Base-by-base conservation (phyloP, 1,140 invertebrate genomes). In the Drosophila miranda region DNA sequence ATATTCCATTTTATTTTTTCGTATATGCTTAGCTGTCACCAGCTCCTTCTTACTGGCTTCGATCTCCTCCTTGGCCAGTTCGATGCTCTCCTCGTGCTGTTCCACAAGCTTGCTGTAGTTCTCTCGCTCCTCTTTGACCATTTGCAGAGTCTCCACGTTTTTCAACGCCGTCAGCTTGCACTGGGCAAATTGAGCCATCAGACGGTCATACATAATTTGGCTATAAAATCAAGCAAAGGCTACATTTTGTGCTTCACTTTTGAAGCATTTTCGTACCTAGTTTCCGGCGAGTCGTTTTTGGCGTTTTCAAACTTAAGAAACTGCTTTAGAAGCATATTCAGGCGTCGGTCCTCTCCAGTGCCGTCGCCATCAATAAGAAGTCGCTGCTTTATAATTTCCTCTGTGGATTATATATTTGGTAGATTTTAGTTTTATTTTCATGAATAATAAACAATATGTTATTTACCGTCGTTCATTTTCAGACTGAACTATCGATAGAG, bases 301-400 rank as follows among this genome's bases (percentile, higher is more conserved):
- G 94, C 92, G 78, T 94, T 95, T 62, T 94, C 95, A 97, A 97
- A 99, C 91, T 97, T 97, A 16, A 97, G 94, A 68, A 98, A 96
- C 11, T 95, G 95, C 92, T 97, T 98, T 14, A 98, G 90, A 4
- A 99, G 91, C 50, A 95, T 94, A 84, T 96, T 98, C 14, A 99
- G 92, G 70, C 97, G 92, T 64, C 97, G 93, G 91, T 99, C 98
- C 92, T 99, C 98, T 45, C 97, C 98, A 23, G 96, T 97, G 23
- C 98, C 98, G 94, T 99, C 98, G 26, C 98, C 98, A 91, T 99
- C 98, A 88, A 99, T 98, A 8, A 99, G 91, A 14, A 99, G 91
- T 68, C 97, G 93, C 71, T 97, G 93, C 73, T 96, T 94, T 66
- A 99, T 98, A 48, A 99, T 96, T 91, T 99, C 98, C 92, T 99